Evolutionary conservation across 2,797 vertebrate genomes (phyloP), one percentile per base, ranked within the genome.

Genomic region (Antennarius maculatus): DNA sequence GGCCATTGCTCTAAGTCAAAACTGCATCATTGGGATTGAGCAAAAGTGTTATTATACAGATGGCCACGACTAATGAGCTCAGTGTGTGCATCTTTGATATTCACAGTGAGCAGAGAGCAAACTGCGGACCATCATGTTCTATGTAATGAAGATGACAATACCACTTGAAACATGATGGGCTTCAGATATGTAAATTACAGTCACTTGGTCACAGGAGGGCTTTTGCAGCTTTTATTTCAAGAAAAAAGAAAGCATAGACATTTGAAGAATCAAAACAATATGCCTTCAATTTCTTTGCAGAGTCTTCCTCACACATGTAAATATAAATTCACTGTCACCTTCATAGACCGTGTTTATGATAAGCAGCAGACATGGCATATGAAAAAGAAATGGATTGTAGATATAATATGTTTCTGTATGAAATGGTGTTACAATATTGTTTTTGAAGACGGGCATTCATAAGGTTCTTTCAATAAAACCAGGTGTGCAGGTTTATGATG

Each of bases 21-120:
- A 89, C 79, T 80, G 82, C 90, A 85, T 88, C 79, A 69, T 65
- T 81, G 83, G 82, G 84, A 90, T 82, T 77, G 81, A 77, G 72
- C 76, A 79, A 79, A 89, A 89, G 86, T 80, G 83, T 80, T 91
- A 85, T 90, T 84, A 88, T 88, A 90, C 91, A 93, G 92, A 94
- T 93, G 91, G 91, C 85, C 88, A 84, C 79, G 71, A 84, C 89
- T 94, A 94, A 93, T 92, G 91, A 93, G 91, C 88, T 90, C 87
- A 86, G 86, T 86, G 84, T 90, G 88, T 65, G 69, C 59, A 54
- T 85, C 81, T 90, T 88, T 91, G 83, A 91, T 91, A 84, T 90
- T 86, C 76, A 31, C 81, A 69, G 81, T 27, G 63, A 89, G 88
- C 79, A 77, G 82, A 85, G 80, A 85, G 82, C 81, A 80, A 88